These are phyloP conservation scores for Parazoanthus swiftii DNA, from an alignment of 92 coral and sea anemone genomes.

Conservation along the genomic window DNA sequence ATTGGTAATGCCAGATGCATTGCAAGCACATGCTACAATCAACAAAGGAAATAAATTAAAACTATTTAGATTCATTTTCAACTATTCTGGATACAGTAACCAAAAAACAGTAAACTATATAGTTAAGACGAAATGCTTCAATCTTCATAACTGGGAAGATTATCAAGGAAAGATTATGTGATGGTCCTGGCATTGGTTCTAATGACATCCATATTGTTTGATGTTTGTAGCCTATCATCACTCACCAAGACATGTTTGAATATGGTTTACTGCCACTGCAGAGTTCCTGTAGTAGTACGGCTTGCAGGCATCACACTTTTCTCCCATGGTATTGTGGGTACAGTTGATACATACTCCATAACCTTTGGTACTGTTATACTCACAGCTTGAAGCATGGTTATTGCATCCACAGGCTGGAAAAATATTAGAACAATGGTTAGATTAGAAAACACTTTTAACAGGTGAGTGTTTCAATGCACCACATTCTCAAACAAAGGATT, in stretches of 20 bases:
- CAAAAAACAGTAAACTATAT: too few species aligned
- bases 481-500: too few species aligned
- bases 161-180: too few species aligned
- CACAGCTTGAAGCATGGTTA: constrained; percentile 80
- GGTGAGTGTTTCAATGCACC: too few species aligned
- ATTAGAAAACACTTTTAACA: not conserved
- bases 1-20: constrained; percentile 67
- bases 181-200: too few species aligned
- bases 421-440: not conserved
- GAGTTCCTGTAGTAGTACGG: constrained; percentile 73
- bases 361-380: constrained; percentile 61
- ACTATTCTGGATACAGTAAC: too few species aligned
- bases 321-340: constrained; percentile 82
- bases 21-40: constrained; percentile 81
- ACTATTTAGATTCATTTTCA: too few species aligned
- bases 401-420: constrained; percentile 83
- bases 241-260: constrained; percentile 84
- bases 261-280: constrained; percentile 55
- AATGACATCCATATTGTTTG: too few species aligned
- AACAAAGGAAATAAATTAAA: not conserved
- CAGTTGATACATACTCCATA: constrained; percentile 91
- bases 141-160: too few species aligned
- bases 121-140: too few species aligned
- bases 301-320: constrained; percentile 77
- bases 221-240: not conserved